phyloP scores from a whole-genome alignment of 2,797 vertebrate genomes.

The Rhinella marina region DNA sequence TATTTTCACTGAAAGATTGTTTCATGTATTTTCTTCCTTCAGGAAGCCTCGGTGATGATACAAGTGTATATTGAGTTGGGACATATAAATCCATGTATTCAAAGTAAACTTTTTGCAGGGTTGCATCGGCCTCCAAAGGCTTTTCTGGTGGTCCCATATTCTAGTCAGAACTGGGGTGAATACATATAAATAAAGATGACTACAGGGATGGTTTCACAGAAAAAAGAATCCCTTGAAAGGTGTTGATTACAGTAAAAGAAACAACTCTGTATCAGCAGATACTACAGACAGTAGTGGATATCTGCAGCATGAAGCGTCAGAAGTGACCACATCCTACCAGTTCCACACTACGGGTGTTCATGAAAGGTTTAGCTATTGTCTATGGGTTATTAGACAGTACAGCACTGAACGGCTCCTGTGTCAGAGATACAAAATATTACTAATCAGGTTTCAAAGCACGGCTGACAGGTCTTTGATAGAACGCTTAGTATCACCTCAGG shows the following conservation, averaged over 20 bases:
- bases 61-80: too few species aligned
- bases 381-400: background rate
- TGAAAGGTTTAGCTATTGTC: background rate
- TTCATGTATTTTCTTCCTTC: background rate
- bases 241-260: background rate
- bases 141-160: background rate
- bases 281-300: background rate
- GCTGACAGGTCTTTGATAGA: slow-evolving; percentile 30
- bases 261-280: background rate
- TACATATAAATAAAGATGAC: background rate
- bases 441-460: slow-evolving; percentile 37
- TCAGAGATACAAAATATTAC: slow-evolving; percentile 28
- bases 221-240: background rate
- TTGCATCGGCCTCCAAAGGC: background rate
- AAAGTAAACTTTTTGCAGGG: background rate
- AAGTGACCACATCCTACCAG: background rate
- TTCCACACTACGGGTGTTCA: background rate
- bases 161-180: background rate
- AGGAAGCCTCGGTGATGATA: background rate
- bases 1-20: background rate
- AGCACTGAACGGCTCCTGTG: slow-evolving; percentile 17
- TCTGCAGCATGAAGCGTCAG: background rate
- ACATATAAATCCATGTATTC: background rate
- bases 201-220: background rate
- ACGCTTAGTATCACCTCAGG: slow-evolving; percentile 37